Evolutionary conservation across 1,140 invertebrate species (phyloP).

Genomic region (Saccostrea cuccullata): DNA sequence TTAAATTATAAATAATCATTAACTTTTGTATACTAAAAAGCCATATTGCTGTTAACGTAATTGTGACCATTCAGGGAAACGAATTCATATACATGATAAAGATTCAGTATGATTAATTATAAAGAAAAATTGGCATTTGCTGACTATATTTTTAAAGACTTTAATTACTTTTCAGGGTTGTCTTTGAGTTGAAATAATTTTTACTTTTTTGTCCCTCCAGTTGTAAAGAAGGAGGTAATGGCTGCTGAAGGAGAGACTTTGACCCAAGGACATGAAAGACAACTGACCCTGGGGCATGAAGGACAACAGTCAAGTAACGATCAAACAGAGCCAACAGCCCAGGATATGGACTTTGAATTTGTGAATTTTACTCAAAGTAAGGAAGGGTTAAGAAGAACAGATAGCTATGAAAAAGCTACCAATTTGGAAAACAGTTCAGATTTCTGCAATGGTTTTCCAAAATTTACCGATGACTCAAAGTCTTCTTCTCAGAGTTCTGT

Average conservation of each 20-base stretch:
- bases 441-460: conserved; percentile 2
- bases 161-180: too few relatives aligned
- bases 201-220: too few relatives aligned
- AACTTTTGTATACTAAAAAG: too few relatives aligned
- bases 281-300: neutral
- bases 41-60: too few relatives aligned
- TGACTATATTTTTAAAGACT: too few relatives aligned
- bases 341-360: neutral
- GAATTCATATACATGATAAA: too few relatives aligned
- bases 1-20: too few relatives aligned
- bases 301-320: neutral
- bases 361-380: neutral
- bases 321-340: neutral
- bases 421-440: conserved; percentile 22
- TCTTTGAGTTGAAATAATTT: too few relatives aligned
- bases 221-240: too few relatives aligned
- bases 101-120: too few relatives aligned
- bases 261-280: neutral
- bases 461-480: neutral
- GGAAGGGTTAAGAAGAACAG: neutral
- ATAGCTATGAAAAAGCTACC: neutral
- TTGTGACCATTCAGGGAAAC: too few relatives aligned
- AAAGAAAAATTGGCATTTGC: too few relatives aligned
- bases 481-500: neutral
- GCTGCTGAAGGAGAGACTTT: neutral